phyloP scores from a whole-genome alignment of 1,140 invertebrate genomes.

The Macrotrachela quadricornifera region DNA sequence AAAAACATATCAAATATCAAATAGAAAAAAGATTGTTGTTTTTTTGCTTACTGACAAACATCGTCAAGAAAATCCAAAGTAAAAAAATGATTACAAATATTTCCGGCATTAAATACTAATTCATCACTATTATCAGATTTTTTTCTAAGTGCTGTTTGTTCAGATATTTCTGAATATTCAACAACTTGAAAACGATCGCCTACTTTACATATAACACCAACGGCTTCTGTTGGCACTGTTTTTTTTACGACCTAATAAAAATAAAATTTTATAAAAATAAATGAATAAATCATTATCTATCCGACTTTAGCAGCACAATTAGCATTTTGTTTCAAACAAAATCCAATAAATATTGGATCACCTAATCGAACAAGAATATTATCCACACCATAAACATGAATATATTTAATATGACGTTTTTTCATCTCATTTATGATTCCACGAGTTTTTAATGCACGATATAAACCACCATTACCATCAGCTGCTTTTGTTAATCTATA shows the following conservation, averaged over 20 bases:
- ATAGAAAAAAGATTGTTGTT: not conserved
- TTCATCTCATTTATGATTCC: constrained; percentile 67
- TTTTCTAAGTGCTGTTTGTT: constrained; percentile 52
- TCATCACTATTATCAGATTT: constrained; percentile 40
- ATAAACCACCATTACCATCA: constrained; percentile 90
- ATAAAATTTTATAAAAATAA: too few species aligned
- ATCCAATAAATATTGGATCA: constrained; percentile 88
- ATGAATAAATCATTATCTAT: too few species aligned
- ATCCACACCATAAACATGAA: constrained; percentile 93
- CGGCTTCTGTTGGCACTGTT: constrained; percentile 62
- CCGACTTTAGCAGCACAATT: constrained; percentile 71
- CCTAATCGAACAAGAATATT: constrained; percentile 95
- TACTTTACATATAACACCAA: constrained; percentile 77
- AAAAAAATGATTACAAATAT: constrained; percentile 97
- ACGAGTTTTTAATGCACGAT: constrained; percentile 46
- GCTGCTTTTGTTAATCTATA: constrained; percentile 61
- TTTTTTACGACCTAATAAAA: constrained; percentile 62
- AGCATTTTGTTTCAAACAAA: constrained; percentile 61
- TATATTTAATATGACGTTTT: constrained; percentile 53
- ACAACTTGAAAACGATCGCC: constrained; percentile 64
- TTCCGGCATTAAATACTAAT: constrained; percentile 73
- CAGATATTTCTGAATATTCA: constrained; percentile 87
- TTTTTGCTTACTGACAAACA: constrained; percentile 30
- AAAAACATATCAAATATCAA: not conserved
- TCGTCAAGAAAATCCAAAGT: constrained; percentile 54